Evolutionary conservation across 2,113 vertebrate species (phyloP).

Genomic region (Ammospiza nelsoni): DNA sequence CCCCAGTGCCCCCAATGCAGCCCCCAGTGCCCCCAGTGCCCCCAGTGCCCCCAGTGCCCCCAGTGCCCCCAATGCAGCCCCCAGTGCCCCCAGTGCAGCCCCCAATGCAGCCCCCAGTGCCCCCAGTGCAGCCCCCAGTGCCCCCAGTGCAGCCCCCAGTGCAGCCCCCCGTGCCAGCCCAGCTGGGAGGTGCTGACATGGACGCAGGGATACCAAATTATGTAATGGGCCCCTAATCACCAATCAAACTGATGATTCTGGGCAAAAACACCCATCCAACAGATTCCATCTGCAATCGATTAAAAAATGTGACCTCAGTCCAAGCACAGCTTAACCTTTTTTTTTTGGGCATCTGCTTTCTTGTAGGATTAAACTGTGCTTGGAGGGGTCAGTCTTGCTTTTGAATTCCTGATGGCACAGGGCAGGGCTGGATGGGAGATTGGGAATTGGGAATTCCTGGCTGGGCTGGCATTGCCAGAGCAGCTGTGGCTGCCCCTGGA

Average conservation of each 20-base stretch:
- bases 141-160: too few relatives aligned
- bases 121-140: too few relatives aligned
- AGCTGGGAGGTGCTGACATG: fast-evolving
- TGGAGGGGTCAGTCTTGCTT: neutral
- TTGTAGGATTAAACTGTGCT: fast-evolving
- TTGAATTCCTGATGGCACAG: fast-evolving
- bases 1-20: too few relatives aligned
- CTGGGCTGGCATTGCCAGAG: neutral
- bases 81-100: too few relatives aligned
- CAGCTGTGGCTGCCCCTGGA: neutral
- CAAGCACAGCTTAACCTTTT: too few relatives aligned
- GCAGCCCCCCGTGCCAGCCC: too few relatives aligned
- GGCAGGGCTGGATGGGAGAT: fast-evolving
- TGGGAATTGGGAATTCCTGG: neutral
- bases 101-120: too few relatives aligned
- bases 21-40: too few relatives aligned
- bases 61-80: neutral
- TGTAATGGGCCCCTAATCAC: fast-evolving
- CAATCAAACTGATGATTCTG: neutral
- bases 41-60: too few relatives aligned
- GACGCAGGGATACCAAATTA: neutral
- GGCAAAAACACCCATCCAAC: neutral
- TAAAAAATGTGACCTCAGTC: fast-evolving
- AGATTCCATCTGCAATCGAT: neutral
- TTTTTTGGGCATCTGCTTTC: too few relatives aligned